Base-by-base conservation (phyloP, 2,113 vertebrate species). In the Agapornis roseicollis region DNA sequence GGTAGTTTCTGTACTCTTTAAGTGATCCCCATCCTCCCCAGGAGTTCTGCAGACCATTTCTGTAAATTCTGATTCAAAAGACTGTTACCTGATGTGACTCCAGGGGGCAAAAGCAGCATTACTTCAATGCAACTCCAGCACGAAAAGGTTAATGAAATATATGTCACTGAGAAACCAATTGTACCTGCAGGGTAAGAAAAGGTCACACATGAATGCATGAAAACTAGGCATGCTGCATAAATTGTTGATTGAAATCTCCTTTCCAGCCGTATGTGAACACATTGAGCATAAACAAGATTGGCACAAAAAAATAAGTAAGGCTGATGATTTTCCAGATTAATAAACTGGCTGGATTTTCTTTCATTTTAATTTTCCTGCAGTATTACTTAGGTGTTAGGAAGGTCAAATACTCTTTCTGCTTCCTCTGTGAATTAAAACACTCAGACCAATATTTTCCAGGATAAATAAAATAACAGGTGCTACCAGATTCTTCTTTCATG, bases 71-170 rank as follows among this genome's bases (percentile, higher is more conserved):
- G 0, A 33, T 80, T 83, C 1, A 0, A 94, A 93, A 85, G 39
- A 10, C 50, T 68, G 64, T 64, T 93, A 77, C 68, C 82, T 88
- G 64, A 74, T 93, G 85, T 12, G 39, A 73, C 60, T 88, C 68
- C 2, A 3, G 56, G 63, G n/a, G 29, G 64, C 39, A 96, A 89
- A 91, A 83, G 24, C 49, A 70, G 42, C 27, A 27, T 41, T 90
- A 84, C 80, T 91, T 85, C 64, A 66, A 7, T 47, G 27, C 71
- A 74, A 39, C 60, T 82, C 65, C 88, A 91, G 71, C 71, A 91
- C 41, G 64, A 83, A 95, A 70, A 96, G 64, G 71, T 93, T 94
- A 88, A 93, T 77, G 89, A 95, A 93, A 81, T 83, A 27, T 53
- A 80, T 85, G 82, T 86, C 89, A 91, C 76, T 50, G 68, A 90